These are phyloP conservation scores for Brachymystax lenok DNA, from an alignment of 2,797 vertebrate species.

Conservation along the genomic window DNA sequence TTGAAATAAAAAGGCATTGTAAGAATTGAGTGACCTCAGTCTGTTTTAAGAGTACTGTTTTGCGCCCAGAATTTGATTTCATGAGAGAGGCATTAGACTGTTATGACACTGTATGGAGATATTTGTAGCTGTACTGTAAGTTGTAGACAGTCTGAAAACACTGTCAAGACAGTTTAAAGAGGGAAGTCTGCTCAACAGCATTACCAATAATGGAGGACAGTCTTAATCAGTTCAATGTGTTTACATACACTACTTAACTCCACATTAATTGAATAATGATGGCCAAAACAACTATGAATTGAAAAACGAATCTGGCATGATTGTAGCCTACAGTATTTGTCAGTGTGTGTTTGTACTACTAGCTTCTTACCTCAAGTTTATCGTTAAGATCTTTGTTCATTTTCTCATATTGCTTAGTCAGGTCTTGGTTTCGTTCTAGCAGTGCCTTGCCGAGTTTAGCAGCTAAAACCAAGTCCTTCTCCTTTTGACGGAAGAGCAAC, in stretches of 20 bases:
- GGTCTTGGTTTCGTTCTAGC: constrained; percentile 96
- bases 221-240: background rate
- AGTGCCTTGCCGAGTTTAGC: constrained; percentile 95
- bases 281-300: background rate
- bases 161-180: background rate
- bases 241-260: background rate
- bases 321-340: background rate
- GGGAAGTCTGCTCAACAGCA: background rate
- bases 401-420: constrained; percentile 94
- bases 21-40: background rate
- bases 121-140: background rate
- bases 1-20: background rate
- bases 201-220: background rate
- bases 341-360: background rate
- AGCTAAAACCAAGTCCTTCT: constrained; percentile 94
- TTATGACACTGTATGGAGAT: background rate
- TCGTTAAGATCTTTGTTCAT: constrained; percentile 97
- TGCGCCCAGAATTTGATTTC: background rate
- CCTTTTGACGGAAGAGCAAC: constrained; percentile 90
- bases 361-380: constrained; percentile 88
- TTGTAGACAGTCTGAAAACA: background rate
- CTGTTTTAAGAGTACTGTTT: background rate
- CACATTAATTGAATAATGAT: background rate
- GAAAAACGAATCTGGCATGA: background rate
- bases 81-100: background rate